Percentiles rank a stretch among this genome's conserved stretches.
Conservation (phyloP, 2,797 vertebrate species). For the Pseudopleuronectes americanus region DNA sequence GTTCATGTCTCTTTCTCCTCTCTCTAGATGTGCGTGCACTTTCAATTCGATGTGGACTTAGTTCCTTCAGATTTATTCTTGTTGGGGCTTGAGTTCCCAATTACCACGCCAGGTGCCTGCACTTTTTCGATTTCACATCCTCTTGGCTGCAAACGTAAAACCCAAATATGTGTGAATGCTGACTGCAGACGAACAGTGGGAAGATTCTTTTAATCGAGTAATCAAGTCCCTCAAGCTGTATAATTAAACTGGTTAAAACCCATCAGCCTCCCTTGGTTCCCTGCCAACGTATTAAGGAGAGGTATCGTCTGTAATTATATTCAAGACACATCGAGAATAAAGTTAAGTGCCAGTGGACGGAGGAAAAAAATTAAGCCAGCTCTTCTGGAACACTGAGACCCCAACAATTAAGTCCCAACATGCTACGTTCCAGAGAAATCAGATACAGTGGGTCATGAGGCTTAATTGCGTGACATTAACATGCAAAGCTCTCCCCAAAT, state of each 20-base stretch:
- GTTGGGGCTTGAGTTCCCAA: conserved; percentile 41
- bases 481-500: conserved; percentile 50
- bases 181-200: neutral
- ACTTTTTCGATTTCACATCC: conserved; percentile 64
- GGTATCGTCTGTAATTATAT: conserved; percentile 67
- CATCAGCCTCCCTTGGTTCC: conserved; percentile 59
- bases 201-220: conserved; percentile 14
- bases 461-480: conserved; percentile 65
- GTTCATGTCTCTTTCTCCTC: too few species aligned
- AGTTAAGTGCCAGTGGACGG: conserved; percentile 39
- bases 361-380: conserved; percentile 50
- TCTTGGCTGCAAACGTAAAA: conserved; percentile 51
- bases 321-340: conserved; percentile 33
- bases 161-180: conserved; percentile 47
- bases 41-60: conserved; percentile 67
- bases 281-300: conserved; percentile 48
- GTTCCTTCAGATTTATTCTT: conserved; percentile 38
- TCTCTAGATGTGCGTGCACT: conserved; percentile 31
- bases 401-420: conserved; percentile 58
- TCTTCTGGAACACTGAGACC: conserved; percentile 43
- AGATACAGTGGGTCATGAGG: conserved; percentile 33
- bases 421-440: conserved; percentile 44
- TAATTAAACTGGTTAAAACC: conserved; percentile 60
- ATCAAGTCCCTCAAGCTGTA: conserved; percentile 39
- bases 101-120: conserved; percentile 57